Evolutionary conservation across 2,113 vertebrate genomes (phyloP), one percentile per base, ranked within the genome.

Genomic region (Rhinopomastus cyanomelas): DNA sequence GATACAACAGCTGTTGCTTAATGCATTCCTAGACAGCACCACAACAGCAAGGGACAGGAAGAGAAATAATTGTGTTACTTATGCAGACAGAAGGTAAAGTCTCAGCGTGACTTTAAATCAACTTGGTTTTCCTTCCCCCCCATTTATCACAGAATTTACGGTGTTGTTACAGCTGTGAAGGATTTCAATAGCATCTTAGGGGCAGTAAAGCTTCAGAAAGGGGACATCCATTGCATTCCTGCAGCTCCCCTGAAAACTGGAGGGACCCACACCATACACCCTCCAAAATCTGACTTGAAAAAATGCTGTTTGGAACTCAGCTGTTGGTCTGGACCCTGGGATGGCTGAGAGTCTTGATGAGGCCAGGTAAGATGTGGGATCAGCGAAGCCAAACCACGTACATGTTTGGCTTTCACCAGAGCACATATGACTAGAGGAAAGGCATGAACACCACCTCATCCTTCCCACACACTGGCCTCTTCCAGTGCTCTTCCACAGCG

Each of bases 1-100:
- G 22, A 72, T 72, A 46, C 49, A 88, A 68, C 66, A 87, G 59
- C 74, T 94, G 83, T 87, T 93, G 74, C 62, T 84, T 90, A 94
- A 92, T 76, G 69, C 86, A 87, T 95, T 93, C 90, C 84, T 94
- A 93, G 90, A 85, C 86, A 88, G 90, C 59, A 76, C 52, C 0
- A 1, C 90, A 86, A 84, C 57, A 90, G 49, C n/a, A 81, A 84
- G 67, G 32, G 61, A 56, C 25, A 83, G 59, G 68, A 84, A 86
- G 73, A 81, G 39, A 81, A 91, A 39, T 48, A 83, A 67, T 60
- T 26, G 69, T 44, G 53, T n/a, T 29, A 81, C 61, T 87, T 90
- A 60, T 2, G 2, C 25, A 75, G 49, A 48, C 27, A 81, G 46
- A 21, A 57, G 57, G 53, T 90, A 69, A 90, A 61, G 72, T 37